Evolutionary conservation across 2,113 vertebrate species (phyloP), one percentile per base, ranked within the genome.

Genomic region (Corvus cornix): DNA sequence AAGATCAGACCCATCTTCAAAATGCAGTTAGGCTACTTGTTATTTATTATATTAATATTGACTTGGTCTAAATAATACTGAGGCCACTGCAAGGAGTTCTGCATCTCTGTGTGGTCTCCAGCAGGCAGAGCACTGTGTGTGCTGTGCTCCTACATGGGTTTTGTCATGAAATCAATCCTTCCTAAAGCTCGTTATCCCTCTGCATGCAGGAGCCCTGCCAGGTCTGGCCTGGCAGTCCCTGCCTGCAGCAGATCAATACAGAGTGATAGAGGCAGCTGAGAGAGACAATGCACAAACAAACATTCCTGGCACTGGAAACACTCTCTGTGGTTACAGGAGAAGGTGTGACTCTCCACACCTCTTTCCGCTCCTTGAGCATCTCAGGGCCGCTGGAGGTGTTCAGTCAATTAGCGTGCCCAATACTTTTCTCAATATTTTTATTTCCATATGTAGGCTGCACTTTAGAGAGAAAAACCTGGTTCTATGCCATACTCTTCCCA

Each of bases 221-320:
- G 59, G 22, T n/a, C 76, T 51, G 88, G 56, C 66, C 58, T 6
- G 49, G 79, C 58, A 67, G 48, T 6, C n/a, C 31, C 76, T 84
- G 63, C 70, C 58, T 7, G 0, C 75, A 52, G 91, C 7, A 0
- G 28, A 76, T 51, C 10, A 1, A 13, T 73, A 15, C 0, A 0
- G 69, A 31, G 27, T 0, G 2, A 16, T 3, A 5, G 70, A 74
- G 68, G 39, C 48, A 70, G 31, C 49, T 35, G 33, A 21, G 89
- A 11, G n/a, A 62, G 31, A 70, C 68, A 67, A 2, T 23, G 28
- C 80, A 49, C 24, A 14, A 18, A 48, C 30, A 81, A 85, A 49
- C 41, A 3, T 4, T 31, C 73, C 84, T 84, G 16, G 7, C 56
- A 5, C 59, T 81, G 80, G 35, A 59, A 63, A n/a, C 33, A 2